Evolutionary conservation across 2,888 invertebrate species (phyloP).

Genomic region (Carcina quercana): DNA sequence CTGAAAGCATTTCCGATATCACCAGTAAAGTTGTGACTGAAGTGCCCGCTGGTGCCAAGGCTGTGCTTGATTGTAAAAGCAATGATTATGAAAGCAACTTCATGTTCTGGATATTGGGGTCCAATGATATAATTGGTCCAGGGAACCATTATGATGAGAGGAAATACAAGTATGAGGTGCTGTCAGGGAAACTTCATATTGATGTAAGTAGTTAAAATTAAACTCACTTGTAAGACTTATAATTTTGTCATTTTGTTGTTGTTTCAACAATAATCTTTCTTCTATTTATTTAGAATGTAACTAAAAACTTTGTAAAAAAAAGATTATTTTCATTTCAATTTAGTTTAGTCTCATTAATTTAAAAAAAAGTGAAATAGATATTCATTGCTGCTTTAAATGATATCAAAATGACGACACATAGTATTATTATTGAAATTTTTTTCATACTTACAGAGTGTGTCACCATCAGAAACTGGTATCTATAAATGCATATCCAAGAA

Average conservation of each 20-base stretch:
- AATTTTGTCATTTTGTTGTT: too few relatives aligned
- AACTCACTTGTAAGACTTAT: too few relatives aligned
- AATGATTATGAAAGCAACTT: conserved; percentile 79
- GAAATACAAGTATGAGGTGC: conserved; percentile 80
- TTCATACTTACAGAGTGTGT: conserved; percentile 74
- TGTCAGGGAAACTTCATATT: conserved; percentile 79
- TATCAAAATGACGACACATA: conserved; percentile 27
- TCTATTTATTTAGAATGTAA: too few relatives aligned
- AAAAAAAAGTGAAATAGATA: not conserved
- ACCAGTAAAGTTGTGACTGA: conserved; percentile 53
- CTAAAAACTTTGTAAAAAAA: too few relatives aligned
- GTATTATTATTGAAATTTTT: too few relatives aligned
- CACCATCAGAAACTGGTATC: conserved; percentile 75
- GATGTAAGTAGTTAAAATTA: conserved; percentile 74
- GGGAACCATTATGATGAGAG: conserved; percentile 73
- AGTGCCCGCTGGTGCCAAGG: conserved; percentile 74
- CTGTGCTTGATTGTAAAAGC: conserved; percentile 76
- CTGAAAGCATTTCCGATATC: conserved; percentile 30
- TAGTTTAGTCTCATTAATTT: too few relatives aligned
- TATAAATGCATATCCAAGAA: conserved; percentile 79
- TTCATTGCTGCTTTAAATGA: conserved; percentile 45
- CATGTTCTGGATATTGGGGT: conserved; percentile 78
- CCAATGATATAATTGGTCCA: conserved; percentile 76
- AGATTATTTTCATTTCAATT: too few relatives aligned
- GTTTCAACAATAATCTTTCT: too few relatives aligned